Percentiles rank a stretch among this genome's conserved stretches.
Evolutionary conservation across 2,113 vertebrate species (phyloP).

Genomic region (Leucopternis melanops): DNA sequence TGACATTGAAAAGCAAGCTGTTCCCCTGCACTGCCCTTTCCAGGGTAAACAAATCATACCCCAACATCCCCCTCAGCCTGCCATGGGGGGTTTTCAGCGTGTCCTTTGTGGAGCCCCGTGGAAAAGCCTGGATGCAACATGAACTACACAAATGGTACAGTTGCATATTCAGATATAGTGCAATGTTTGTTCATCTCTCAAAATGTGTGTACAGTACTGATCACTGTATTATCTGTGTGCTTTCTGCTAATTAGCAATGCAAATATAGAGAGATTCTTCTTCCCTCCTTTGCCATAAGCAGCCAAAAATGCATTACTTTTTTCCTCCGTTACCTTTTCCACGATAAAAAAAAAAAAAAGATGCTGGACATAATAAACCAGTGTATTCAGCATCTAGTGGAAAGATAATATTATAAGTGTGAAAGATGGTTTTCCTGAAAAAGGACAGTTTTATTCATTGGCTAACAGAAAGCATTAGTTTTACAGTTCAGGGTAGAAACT

Average conservation of each 20-base stretch:
- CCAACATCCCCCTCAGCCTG: neutral
- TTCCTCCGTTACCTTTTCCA: neutral
- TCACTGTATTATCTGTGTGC: slow-evolving; percentile 16
- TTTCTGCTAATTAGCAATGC: slow-evolving; percentile 39
- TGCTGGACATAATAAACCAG: slow-evolving; percentile 37
- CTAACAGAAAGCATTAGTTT: slow-evolving; percentile 45
- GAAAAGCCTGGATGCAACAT: slow-evolving; percentile 52
- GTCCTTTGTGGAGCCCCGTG: slow-evolving; percentile 54
- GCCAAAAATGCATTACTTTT: neutral
- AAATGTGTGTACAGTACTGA: slow-evolving; percentile 36
- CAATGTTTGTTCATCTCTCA: slow-evolving; percentile 45
- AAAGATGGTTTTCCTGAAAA: slow-evolving; percentile 19
- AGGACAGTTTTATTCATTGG: neutral
- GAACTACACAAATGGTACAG: slow-evolving; percentile 4
- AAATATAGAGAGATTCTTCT: slow-evolving; percentile 13
- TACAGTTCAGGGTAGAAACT: slow-evolving; percentile 47
- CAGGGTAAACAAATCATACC: slow-evolving; percentile 59
- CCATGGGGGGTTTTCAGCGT: neutral
- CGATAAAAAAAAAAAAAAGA: neutral
- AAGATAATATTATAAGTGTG: slow-evolving; percentile 32
- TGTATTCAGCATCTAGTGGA: neutral
- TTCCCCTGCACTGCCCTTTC: slow-evolving; percentile 60
- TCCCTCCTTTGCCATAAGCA: neutral
- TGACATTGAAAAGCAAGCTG: slow-evolving; percentile 65
- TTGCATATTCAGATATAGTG: neutral